These are phyloP conservation scores for Metalampra italica DNA, from an alignment of 2,888 invertebrate species.

Conservation along the genomic window DNA sequence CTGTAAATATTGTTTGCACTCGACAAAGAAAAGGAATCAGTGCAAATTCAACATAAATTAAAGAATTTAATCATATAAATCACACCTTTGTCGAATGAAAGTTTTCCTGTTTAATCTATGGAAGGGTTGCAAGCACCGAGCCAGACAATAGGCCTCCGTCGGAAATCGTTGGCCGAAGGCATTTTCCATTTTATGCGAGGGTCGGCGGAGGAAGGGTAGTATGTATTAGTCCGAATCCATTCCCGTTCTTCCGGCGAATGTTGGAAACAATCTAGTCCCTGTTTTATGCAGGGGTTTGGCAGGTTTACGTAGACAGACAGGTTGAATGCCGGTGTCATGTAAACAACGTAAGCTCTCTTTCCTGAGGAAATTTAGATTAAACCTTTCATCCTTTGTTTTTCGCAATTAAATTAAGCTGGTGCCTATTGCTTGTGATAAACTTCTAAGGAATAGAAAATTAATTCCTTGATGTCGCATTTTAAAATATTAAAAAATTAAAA, in stretches of 20 bases:
- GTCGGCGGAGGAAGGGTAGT: slow-evolving; percentile 51
- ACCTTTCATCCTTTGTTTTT: too few species aligned
- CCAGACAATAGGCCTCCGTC: slow-evolving; percentile 61
- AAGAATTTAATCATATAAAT: slow-evolving; percentile 28
- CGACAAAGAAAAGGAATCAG: neutral
- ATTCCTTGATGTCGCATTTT: too few species aligned
- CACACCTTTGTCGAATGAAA: slow-evolving; percentile 49
- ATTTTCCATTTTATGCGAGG: slow-evolving; percentile 69
- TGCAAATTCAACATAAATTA: slow-evolving; percentile 1
- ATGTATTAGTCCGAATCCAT: slow-evolving; percentile 68
- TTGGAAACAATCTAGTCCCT: slow-evolving; percentile 62
- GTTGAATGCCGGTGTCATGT: neutral
- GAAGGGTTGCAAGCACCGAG: slow-evolving; percentile 64
- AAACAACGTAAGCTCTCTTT: neutral
- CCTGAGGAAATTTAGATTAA: too few species aligned
- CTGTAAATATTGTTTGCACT: too few species aligned
- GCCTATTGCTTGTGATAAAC: too few species aligned
- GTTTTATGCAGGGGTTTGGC: slow-evolving; percentile 55
- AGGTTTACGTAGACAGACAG: slow-evolving; percentile 9
- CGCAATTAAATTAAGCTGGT: too few species aligned
- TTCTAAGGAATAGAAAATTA: too few species aligned
- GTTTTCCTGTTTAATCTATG: slow-evolving; percentile 47
- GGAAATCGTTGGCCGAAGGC: slow-evolving; percentile 62
- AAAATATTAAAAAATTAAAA: too few species aligned
- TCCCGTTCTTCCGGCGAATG: slow-evolving; percentile 60